Evolutionary conservation across 2,888 invertebrate species (phyloP), one percentile per base, ranked within the genome.

Genomic region (Ypsolopha sequella): DNA sequence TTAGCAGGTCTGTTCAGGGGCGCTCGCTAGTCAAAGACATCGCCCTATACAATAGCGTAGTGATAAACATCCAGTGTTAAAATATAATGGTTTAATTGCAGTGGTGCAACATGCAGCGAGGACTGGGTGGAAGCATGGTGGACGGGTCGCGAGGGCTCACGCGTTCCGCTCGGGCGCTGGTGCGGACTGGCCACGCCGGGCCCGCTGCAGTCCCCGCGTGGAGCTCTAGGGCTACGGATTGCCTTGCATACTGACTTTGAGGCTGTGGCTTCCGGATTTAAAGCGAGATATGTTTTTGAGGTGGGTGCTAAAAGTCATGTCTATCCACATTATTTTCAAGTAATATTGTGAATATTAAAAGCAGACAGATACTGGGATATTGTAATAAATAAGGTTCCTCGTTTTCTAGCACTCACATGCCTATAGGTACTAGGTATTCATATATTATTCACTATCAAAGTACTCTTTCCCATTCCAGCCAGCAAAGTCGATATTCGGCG

Each of bases 51-150:
- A 24, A 4, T 4, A 24, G 4, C 24, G 4, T 24, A 24, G 4
- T 24, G 24, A n/a, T n/a, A n/a, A 24, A 24, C 4, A 4, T 4
- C 24, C 2, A 24, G 24, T 24, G 24, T 3, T 4, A 24, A 24
- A 24, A 24, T 24, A 4, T 24, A n/a, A 24, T 24, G 24, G 2
- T 36, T 50, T 53, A 44, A 55, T 57, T 66, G 4, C 72, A 94
- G 94, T 55, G 88, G 91, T 46, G 87, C 91, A 51, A 89, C 92
- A 56, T 97, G 97, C 82, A 93, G 92, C 76, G 95, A 97, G 80
- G 97, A 97, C 84, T 97, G 96, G 96, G 88, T 97, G 66, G 97
- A 97, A 80, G 93, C 97, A 68, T 96, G 95, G 88, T 95, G 96
- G 80, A 90, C 95, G 66, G 95, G 95, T 66, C 90, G 92, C 59